Conservation (phyloP, 1,140 invertebrate species). For the Hermetia illucens region DNA sequence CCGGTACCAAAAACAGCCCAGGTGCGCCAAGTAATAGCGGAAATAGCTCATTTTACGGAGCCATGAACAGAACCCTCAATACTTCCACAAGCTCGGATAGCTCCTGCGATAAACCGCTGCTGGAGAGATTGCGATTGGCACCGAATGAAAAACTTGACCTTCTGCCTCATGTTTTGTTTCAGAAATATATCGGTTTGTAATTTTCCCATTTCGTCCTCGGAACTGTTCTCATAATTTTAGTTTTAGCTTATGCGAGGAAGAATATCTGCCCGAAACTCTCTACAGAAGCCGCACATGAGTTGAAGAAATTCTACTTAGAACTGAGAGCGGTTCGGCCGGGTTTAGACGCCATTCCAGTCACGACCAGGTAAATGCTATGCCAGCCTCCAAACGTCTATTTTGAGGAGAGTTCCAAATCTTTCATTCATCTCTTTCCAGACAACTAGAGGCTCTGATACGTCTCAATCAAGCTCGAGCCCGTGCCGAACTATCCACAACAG, state of each 20-base stretch:
- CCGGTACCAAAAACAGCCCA: conserved; percentile 15
- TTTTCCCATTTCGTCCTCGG: background rate
- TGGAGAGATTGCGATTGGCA: conserved; percentile 46
- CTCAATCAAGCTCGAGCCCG: conserved; percentile 81
- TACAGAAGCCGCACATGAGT: conserved; percentile 45
- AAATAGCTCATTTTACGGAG: conserved; percentile 5
- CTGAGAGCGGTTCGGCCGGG: conserved; percentile 42
- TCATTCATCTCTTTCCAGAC: conserved; percentile 34
- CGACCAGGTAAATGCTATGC: conserved; percentile 1
- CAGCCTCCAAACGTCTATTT: no score
- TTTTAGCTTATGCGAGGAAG: conserved; percentile 61
- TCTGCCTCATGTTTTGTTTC: conserved; percentile 58
- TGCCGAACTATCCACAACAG: conserved; percentile 65
- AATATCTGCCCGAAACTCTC: conserved; percentile 73
- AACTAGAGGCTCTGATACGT: conserved; percentile 77
- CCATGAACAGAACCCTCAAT: no score
- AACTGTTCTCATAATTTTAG: no score
- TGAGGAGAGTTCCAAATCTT: background rate
- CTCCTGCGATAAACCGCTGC: conserved; percentile 16
- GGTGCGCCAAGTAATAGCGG: conserved; percentile 13
- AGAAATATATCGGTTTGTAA: conserved; percentile 67
- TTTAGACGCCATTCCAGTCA: conserved; percentile 2
- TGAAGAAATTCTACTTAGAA: conserved; percentile 74
- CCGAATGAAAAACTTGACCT: conserved; percentile 48
- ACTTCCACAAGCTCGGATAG: conserved; percentile 2